A percentile compares a stretch with the other conserved stretches of the same genome.
Evolutionary conservation across 2,113 vertebrate species (phyloP).

Genomic region (Microcebus griseorufus): DNA sequence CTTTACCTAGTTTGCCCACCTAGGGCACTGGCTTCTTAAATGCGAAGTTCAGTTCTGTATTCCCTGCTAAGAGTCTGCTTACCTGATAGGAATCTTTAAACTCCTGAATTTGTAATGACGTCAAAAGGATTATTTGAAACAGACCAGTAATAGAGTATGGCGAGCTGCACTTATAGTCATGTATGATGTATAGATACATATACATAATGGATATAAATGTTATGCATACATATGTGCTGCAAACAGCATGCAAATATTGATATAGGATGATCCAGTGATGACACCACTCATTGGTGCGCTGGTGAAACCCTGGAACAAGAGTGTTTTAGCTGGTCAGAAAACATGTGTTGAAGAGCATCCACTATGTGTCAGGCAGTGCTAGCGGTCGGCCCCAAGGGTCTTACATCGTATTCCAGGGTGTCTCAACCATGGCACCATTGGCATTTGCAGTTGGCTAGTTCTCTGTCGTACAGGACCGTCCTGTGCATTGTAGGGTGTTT

Average conservation of each 20-base stretch:
- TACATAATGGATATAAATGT: not conserved
- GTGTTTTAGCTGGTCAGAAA: not conserved
- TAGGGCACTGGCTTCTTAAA: not conserved
- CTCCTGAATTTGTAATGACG: not conserved
- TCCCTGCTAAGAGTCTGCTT: not conserved
- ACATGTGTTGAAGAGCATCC: not conserved
- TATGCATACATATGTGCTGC: not conserved
- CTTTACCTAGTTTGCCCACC: not conserved
- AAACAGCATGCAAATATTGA: not conserved
- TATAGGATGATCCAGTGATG: too few relatives aligned
- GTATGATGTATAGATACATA: not conserved
- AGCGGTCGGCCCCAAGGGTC: not conserved
- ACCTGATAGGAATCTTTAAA: not conserved
- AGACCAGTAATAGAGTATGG: not conserved
- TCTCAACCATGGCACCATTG: not conserved
- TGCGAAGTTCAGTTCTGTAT: not conserved
- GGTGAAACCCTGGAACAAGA: not conserved
- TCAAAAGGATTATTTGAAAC: not conserved
- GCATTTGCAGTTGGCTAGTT: not conserved
- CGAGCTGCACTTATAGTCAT: not conserved
- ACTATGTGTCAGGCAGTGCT: not conserved
- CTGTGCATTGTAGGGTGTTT: not conserved
- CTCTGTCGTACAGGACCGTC: not conserved
- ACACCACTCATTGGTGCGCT: not conserved
- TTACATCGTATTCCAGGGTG: not conserved